A percentile compares a stretch with the other conserved stretches of the same genome.
phyloP scores from a whole-genome alignment of 2,113 vertebrate species.

The Emydura subglobosa region DNA sequence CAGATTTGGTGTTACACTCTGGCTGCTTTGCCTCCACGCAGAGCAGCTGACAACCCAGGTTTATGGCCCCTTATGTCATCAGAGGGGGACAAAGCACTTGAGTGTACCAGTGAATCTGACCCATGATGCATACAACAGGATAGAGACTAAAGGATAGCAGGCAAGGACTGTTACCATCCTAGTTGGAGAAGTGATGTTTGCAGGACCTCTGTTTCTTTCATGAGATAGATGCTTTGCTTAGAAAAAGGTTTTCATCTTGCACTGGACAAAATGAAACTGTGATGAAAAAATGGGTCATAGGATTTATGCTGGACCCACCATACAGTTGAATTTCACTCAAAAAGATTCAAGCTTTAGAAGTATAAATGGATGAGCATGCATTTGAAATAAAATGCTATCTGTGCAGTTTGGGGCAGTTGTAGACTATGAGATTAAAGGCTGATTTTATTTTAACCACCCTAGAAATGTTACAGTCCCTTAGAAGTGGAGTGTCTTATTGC shows the following conservation, averaged over 20 bases:
- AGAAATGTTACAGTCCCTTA: conserved; percentile 58
- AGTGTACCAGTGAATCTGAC: background rate
- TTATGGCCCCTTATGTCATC: background rate
- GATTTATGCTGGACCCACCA: background rate
- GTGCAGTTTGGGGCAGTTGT: background rate
- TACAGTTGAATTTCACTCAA: background rate
- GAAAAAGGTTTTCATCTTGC: background rate
- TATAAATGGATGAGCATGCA: rapidly evolving
- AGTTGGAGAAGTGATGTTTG: background rate
- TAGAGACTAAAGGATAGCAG: background rate
- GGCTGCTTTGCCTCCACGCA: background rate
- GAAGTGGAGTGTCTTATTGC: conserved; percentile 55
- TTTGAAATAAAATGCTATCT: background rate
- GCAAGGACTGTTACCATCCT: background rate
- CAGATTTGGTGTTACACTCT: background rate
- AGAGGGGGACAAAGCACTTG: background rate
- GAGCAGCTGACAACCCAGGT: background rate
- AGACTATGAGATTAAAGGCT: conserved; percentile 27
- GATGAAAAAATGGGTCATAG: rapidly evolving
- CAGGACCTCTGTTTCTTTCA: background rate
- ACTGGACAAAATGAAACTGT: background rate
- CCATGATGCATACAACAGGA: background rate
- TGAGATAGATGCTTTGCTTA: background rate
- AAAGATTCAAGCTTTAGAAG: background rate
- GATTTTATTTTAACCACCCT: conserved; percentile 72